A percentile compares a stretch with the other conserved stretches of the same genome.
Evolutionary conservation across 2,797 vertebrate genomes (phyloP).

Genomic region (Sebastes matsubarae): DNA sequence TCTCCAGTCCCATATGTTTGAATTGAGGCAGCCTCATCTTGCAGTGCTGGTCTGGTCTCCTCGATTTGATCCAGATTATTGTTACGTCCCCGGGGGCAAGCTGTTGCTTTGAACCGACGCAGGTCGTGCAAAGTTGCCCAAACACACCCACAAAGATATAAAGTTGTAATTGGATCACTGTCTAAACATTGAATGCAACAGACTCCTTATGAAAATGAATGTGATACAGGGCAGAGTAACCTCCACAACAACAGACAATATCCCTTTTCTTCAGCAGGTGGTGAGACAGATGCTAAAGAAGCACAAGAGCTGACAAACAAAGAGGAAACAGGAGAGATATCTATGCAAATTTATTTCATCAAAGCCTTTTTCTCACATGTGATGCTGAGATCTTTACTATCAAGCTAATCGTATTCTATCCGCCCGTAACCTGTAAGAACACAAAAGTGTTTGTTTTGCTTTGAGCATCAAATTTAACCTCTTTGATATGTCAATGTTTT

Average conservation of each 20-base stretch:
- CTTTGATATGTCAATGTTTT: conserved; percentile 67
- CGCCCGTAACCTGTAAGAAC: conserved; percentile 38
- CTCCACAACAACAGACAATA: conserved; percentile 4
- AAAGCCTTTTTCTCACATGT: conserved; percentile 27
- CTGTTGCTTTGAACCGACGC: conserved; percentile 15
- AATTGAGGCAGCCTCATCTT: conserved; percentile 22
- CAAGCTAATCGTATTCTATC: conserved; percentile 22
- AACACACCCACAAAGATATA: conserved; percentile 1
- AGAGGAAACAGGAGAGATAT: neutral
- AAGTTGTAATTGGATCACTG: conserved; percentile 24
- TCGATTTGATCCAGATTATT: conserved; percentile 38
- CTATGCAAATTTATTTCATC: conserved; percentile 27
- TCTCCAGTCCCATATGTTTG: conserved; percentile 33
- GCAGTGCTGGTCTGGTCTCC: conserved; percentile 1
- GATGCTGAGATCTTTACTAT: neutral
- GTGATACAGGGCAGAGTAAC: neutral
- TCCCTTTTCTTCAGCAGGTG: conserved; percentile 20
- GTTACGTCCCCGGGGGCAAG: neutral
- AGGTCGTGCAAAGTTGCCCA: conserved; percentile 3
- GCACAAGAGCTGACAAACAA: conserved; percentile 19
- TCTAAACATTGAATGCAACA: neutral
- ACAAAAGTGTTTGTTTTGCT: conserved; percentile 17
- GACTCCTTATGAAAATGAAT: neutral
- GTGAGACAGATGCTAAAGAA: conserved; percentile 36
- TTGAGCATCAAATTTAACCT: conserved; percentile 32